phyloP scores from a whole-genome alignment of 2,113 vertebrate genomes.

The Hipposideros armiger region DNA sequence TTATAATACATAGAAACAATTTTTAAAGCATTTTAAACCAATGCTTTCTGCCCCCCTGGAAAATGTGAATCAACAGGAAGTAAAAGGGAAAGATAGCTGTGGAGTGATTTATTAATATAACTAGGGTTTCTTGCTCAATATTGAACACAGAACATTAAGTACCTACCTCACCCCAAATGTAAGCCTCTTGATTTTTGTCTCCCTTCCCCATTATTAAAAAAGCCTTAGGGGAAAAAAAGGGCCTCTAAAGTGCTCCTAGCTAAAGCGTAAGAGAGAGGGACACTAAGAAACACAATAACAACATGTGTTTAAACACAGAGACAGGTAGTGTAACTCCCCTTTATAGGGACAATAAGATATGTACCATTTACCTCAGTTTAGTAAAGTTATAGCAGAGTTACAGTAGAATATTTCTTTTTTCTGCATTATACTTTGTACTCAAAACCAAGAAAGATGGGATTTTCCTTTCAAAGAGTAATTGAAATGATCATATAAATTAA shows the following conservation, averaged over 20 bases:
- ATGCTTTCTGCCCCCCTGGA: not conserved
- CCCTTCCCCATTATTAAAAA: conserved; percentile 36
- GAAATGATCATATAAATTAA: conserved; percentile 55
- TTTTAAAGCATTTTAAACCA: conserved; percentile 52
- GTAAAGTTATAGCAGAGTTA: conserved; percentile 24
- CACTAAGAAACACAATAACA: not conserved
- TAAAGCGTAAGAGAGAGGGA: not conserved
- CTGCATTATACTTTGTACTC: not conserved
- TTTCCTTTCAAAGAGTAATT: conserved; percentile 44
- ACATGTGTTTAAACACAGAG: conserved; percentile 52
- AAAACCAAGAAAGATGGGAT: conserved; percentile 36
- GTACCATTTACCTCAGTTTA: conserved; percentile 1
- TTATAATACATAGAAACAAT: conserved; percentile 27
- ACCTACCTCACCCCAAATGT: conserved; percentile 39
- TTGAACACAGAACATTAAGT: conserved; percentile 52
- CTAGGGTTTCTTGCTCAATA: conserved; percentile 18
- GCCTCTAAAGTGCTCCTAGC: not conserved
- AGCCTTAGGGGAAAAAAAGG: not conserved
- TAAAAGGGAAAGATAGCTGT: conserved; percentile 1
- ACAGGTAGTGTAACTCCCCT: not conserved
- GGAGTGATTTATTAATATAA: conserved; percentile 66
- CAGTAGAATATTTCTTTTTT: conserved; percentile 5
- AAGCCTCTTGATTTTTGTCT: conserved; percentile 59
- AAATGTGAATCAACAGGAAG: conserved; percentile 17
- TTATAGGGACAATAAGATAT: conserved; percentile 42